phyloP scores from a whole-genome alignment of 2,888 invertebrate genomes.

The Notocelia uddmanniana region DNA sequence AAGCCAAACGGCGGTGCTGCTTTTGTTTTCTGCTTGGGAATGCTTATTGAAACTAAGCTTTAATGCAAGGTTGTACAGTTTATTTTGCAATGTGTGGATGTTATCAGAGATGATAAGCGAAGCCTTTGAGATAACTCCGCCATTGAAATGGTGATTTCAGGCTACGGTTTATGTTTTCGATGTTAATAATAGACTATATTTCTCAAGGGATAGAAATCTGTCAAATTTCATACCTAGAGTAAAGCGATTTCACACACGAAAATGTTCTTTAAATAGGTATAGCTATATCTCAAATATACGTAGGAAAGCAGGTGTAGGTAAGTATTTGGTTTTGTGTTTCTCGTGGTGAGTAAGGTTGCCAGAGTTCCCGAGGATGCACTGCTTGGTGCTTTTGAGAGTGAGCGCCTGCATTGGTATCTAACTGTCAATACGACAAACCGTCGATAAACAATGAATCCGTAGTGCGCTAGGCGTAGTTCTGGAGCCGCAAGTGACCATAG shows the following conservation, averaged over 20 bases:
- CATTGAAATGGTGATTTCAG: conserved; percentile 19
- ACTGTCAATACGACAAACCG: too few species aligned
- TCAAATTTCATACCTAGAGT: not conserved
- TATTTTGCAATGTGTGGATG: not conserved
- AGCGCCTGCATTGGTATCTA: too few species aligned
- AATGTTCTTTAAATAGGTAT: not conserved
- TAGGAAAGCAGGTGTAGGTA: too few species aligned
- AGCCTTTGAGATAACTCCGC: conserved; percentile 13
- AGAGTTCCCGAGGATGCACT: too few species aligned
- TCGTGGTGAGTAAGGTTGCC: too few species aligned
- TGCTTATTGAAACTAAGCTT: not conserved
- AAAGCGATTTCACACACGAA: not conserved
- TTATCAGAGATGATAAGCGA: conserved; percentile 30
- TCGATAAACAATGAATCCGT: too few species aligned
- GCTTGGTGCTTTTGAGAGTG: too few species aligned
- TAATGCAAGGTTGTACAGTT: not conserved
- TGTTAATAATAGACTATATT: conserved; percentile 21
- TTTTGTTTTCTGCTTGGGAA: conserved; percentile 5
- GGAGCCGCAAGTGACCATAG: too few species aligned
- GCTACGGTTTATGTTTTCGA: conserved; percentile 24
- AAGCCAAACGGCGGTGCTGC: not conserved
- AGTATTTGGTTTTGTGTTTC: too few species aligned
- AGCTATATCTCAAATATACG: too few species aligned
- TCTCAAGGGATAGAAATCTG: conserved; percentile 9
- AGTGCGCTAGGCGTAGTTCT: too few species aligned